These are phyloP conservation scores for Isurus oxyrinchus DNA, from an alignment of 2,113 vertebrate species.

Conservation along the genomic window DNA sequence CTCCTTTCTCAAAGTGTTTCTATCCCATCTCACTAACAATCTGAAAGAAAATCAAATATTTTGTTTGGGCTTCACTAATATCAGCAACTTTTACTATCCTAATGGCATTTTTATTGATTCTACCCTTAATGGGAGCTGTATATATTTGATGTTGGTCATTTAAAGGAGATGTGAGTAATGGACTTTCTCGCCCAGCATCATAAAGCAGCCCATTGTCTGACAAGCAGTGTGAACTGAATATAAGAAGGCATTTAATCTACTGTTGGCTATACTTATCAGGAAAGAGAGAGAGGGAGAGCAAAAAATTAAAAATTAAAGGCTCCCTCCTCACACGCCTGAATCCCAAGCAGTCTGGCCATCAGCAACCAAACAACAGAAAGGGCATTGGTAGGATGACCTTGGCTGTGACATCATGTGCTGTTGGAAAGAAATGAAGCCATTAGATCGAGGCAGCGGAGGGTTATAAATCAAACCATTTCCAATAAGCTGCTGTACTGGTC, in stretches of 20 bases:
- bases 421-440: slow-evolving; percentile 99
- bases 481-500: slow-evolving; percentile 99
- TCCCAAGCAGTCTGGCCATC: slow-evolving; percentile 78
- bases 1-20: slow-evolving; percentile 67
- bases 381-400: slow-evolving; percentile 95
- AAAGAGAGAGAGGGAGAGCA: slow-evolving; percentile 53
- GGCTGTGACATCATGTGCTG: slow-evolving; percentile 96
- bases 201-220: slow-evolving; percentile 82
- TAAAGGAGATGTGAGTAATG: slow-evolving; percentile 97
- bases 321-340: slow-evolving; percentile 40
- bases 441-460: slow-evolving; percentile 91
- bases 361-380: slow-evolving; percentile 90
- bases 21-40: slow-evolving; percentile 78
- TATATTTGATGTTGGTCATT: slow-evolving; percentile 96
- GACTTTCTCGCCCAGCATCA: slow-evolving; percentile 81
- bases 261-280: slow-evolving; percentile 69
- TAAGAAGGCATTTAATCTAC: slow-evolving; percentile 78
- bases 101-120: slow-evolving; percentile 98
- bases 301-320: slow-evolving; percentile 61
- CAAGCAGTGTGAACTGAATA: slow-evolving; percentile 66
- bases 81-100: slow-evolving; percentile 92
- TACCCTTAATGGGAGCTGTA: slow-evolving; percentile 85
- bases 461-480: slow-evolving; percentile 99
- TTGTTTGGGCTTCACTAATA: slow-evolving; percentile 95
- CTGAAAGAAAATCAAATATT: slow-evolving; percentile 94